Conservation (phyloP, 2,113 vertebrate species). For the Gobius niger region DNA sequence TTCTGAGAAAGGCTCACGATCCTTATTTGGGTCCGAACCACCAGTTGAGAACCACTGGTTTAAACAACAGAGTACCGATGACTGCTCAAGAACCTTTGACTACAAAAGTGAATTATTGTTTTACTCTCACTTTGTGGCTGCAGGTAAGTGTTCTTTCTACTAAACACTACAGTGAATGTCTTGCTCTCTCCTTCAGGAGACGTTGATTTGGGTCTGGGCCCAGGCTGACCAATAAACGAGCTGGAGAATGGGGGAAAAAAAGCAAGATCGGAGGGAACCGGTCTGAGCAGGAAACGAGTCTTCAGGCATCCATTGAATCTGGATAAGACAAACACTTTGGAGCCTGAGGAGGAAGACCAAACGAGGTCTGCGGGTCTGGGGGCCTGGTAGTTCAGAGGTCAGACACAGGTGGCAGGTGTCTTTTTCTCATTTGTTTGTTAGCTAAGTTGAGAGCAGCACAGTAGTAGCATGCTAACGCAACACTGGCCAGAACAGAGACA, state of each 20-base stretch:
- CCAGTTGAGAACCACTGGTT: too few relatives aligned
- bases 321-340: slow-evolving; percentile 56
- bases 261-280: slow-evolving; percentile 55
- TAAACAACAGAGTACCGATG: too few relatives aligned
- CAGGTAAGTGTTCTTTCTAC: neutral
- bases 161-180: slow-evolving; percentile 53
- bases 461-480: slow-evolving; percentile 3
- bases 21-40: too few relatives aligned
- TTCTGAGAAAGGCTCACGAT: too few relatives aligned
- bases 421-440: slow-evolving; percentile 63
- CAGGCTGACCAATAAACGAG: slow-evolving; percentile 48
- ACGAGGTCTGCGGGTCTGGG: slow-evolving; percentile 13
- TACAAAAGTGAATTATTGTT: neutral
- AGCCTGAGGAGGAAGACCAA: slow-evolving; percentile 35
- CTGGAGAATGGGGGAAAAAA: slow-evolving; percentile 37
- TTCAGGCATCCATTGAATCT: slow-evolving; percentile 46
- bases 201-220: slow-evolving; percentile 71
- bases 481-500: slow-evolving; percentile 33
- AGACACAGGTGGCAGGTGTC: slow-evolving; percentile 43
- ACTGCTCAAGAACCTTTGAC: too few relatives aligned
- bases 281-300: slow-evolving; percentile 50
- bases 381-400: slow-evolving; percentile 34
- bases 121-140: neutral
- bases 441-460: slow-evolving; percentile 37
- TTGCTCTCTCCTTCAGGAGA: slow-evolving; percentile 75